A percentile compares a stretch with the other conserved stretches of the same genome.
Conservation (phyloP, 2,888 invertebrate genomes). For the Apocheima hispidaria region DNA sequence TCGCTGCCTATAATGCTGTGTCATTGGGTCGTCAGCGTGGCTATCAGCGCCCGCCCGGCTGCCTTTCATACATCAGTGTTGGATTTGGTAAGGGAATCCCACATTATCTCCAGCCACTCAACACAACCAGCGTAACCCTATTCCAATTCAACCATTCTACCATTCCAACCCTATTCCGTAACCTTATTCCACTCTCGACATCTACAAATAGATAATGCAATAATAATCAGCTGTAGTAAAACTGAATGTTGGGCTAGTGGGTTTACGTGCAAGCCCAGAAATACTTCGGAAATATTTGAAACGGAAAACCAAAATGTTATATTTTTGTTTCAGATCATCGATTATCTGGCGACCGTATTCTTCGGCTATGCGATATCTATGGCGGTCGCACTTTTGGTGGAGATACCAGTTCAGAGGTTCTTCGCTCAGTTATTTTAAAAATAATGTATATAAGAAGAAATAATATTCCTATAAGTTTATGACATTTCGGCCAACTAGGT, state of each 20-base stretch:
- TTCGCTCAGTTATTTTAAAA: constrained; percentile 1
- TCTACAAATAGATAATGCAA: too few species aligned
- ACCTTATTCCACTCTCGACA: too few species aligned
- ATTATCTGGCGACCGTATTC: constrained; percentile 5
- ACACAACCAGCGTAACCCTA: too few species aligned
- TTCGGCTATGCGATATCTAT: background rate
- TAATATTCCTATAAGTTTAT: too few species aligned
- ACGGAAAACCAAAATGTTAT: background rate
- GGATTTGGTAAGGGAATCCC: constrained; percentile 24
- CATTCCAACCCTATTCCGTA: too few species aligned
- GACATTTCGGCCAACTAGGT: too few species aligned
- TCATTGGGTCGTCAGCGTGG: constrained; percentile 34
- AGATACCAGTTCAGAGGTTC: constrained; percentile 20
- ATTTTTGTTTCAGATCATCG: constrained; percentile 4
- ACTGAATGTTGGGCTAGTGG: too few species aligned
- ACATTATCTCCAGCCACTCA: too few species aligned
- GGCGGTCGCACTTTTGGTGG: constrained; percentile 6
- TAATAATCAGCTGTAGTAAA: background rate
- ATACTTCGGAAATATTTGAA: background rate
- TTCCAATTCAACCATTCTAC: too few species aligned
- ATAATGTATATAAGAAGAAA: too few species aligned
- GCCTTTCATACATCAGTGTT: constrained; percentile 27
- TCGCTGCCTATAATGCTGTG: constrained; percentile 35
- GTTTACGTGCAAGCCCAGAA: background rate
- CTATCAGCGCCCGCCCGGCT: constrained; percentile 23